phyloP scores from a whole-genome alignment of 1,140 invertebrate genomes.

The Pogonomyrmex californicus region DNA sequence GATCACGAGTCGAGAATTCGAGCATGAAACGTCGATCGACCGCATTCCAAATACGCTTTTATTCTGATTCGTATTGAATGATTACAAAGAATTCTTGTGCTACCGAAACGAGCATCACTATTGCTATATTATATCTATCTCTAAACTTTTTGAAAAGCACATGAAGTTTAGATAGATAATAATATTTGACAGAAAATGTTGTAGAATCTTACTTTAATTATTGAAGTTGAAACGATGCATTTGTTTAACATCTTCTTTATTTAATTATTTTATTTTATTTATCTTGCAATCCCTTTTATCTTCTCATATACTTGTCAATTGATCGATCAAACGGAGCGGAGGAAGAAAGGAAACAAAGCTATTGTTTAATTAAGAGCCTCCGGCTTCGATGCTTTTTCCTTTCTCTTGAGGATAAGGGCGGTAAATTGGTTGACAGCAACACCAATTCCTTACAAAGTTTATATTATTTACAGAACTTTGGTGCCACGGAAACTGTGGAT shows the following conservation, averaged over 20 bases:
- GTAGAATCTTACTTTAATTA: neutral
- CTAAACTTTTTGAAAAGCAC: neutral
- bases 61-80: neutral
- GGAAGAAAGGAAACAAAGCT: conserved; percentile 1
- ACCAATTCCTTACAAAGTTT: conserved; percentile 51
- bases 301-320: conserved; percentile 18
- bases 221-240: neutral
- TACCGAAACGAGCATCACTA: neutral
- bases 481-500: conserved; percentile 40
- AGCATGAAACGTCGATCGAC: conserved; percentile 20
- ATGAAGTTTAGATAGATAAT: neutral
- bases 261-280: conserved; percentile 37
- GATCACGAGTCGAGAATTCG: conserved; percentile 1
- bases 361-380: conserved; percentile 68
- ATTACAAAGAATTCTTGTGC: neutral
- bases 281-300: neutral
- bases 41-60: neutral
- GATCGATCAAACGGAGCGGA: conserved; percentile 2
- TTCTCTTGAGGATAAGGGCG: conserved; percentile 26
- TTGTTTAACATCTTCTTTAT: neutral
- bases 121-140: conserved; percentile 3
- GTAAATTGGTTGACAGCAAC: conserved; percentile 46
- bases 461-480: conserved; percentile 65
- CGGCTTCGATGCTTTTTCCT: conserved; percentile 42
- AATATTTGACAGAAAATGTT: neutral